These are phyloP conservation scores for Dromaius novaehollandiae DNA, from an alignment of 2,113 vertebrate genomes.

Conservation along the genomic window DNA sequence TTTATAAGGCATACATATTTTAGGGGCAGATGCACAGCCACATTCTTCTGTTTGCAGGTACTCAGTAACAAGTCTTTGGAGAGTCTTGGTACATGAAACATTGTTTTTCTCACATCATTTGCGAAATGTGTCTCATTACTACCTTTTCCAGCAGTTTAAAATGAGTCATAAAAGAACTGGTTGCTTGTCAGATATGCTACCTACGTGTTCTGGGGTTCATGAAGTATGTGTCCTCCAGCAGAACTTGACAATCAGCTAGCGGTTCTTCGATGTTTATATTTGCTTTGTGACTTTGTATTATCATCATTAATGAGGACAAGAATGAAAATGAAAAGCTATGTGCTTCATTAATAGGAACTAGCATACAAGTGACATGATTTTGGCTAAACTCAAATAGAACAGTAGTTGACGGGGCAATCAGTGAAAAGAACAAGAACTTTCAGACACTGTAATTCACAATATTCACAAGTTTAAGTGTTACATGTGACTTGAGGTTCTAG, in stretches of 20 bases:
- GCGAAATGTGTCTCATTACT: background rate
- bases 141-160: background rate
- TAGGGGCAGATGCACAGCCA: background rate
- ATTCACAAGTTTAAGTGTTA: background rate
- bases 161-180: background rate
- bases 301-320: background rate
- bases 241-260: background rate
- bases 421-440: constrained; percentile 33
- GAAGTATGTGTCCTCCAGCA: background rate
- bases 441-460: background rate
- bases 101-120: background rate
- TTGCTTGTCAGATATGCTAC: background rate
- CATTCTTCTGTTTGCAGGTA: background rate
- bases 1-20: background rate
- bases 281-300: constrained; percentile 11
- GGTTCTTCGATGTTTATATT: background rate
- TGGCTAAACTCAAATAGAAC: constrained; percentile 19
- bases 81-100: background rate
- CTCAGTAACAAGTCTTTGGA: background rate
- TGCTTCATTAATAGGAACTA: constrained; percentile 15
- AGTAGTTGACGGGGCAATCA: background rate
- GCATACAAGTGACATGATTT: background rate
- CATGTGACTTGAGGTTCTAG: background rate
- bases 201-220: background rate
- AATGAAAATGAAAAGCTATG: constrained; percentile 3